These are phyloP conservation scores for Pygoscelis adeliae DNA, from an alignment of 2,113 vertebrate genomes.

Conservation along the genomic window DNA sequence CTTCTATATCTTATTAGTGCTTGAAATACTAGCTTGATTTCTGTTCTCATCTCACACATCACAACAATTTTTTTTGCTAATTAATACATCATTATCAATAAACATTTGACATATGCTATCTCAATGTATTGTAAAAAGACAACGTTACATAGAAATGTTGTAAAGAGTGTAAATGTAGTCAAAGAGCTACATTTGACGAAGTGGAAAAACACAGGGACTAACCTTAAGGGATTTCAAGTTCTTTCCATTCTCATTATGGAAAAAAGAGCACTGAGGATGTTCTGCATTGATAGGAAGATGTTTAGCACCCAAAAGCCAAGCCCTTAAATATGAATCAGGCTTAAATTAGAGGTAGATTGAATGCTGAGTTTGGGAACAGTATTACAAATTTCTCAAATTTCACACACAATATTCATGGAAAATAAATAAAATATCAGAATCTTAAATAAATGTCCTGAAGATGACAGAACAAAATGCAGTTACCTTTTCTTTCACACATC, in stretches of 20 bases:
- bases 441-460: neutral
- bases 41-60: neutral
- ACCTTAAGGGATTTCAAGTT: neutral
- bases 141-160: neutral
- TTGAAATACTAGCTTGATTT: neutral
- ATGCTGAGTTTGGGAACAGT: neutral
- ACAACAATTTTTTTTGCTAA: neutral
- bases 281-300: neutral
- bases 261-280: neutral
- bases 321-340: neutral
- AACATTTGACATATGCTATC: neutral
- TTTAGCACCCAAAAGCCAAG: neutral
- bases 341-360: neutral
- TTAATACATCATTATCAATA: neutral
- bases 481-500: neutral
- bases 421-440: neutral
- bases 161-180: neutral
- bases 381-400: neutral
- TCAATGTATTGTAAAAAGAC: neutral
- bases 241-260: neutral
- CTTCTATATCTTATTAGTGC: neutral
- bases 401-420: neutral
- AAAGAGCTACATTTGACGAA: neutral
- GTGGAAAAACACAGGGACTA: neutral
- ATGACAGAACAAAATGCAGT: neutral